Evolutionary conservation across 2,888 invertebrate species (phyloP).

Genomic region (Dasysyrphus albostriatus): DNA sequence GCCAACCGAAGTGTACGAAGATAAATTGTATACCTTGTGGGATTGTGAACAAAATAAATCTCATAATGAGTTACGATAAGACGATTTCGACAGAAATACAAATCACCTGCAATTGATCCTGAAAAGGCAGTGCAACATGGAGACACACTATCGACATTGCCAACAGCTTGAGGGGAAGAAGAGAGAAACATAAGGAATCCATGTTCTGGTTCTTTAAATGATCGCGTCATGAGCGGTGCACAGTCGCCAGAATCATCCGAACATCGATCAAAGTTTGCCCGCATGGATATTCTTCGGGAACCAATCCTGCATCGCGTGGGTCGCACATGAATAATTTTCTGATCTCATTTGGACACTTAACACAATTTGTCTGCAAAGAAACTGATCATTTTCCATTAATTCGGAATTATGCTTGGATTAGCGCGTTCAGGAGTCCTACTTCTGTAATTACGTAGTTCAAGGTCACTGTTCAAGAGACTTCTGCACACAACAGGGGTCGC

Average conservation of each 20-base stretch:
- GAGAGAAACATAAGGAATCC: constrained; percentile 30
- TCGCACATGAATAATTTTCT: constrained; percentile 65
- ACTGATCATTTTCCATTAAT: constrained; percentile 74
- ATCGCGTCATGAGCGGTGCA: constrained; percentile 19
- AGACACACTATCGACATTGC: constrained; percentile 80
- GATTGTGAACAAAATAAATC: constrained; percentile 84
- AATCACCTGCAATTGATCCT: constrained; percentile 84
- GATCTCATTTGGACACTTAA: constrained; percentile 74
- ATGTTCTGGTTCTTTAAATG: constrained; percentile 3
- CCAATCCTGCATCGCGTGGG: constrained; percentile 58
- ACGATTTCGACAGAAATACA: constrained; percentile 84
- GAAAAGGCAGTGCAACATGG: constrained; percentile 74
- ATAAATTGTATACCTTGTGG: constrained; percentile 84
- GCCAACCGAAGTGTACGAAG: constrained; percentile 79
- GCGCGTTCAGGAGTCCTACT: constrained; percentile 28
- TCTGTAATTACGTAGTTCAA: constrained; percentile 54
- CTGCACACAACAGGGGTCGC: constrained; percentile 44
- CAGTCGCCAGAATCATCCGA: constrained; percentile 50
- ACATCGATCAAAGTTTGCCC: constrained; percentile 71
- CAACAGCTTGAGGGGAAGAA: constrained; percentile 75
- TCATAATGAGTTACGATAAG: constrained; percentile 84
- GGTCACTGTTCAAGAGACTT: constrained; percentile 42
- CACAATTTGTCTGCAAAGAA: constrained; percentile 70
- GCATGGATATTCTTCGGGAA: constrained; percentile 30
- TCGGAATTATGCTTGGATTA: constrained; percentile 71